These are phyloP conservation scores for Lutjanus argentimaculatus DNA, from an alignment of 2,797 vertebrate genomes.

Conservation along the genomic window DNA sequence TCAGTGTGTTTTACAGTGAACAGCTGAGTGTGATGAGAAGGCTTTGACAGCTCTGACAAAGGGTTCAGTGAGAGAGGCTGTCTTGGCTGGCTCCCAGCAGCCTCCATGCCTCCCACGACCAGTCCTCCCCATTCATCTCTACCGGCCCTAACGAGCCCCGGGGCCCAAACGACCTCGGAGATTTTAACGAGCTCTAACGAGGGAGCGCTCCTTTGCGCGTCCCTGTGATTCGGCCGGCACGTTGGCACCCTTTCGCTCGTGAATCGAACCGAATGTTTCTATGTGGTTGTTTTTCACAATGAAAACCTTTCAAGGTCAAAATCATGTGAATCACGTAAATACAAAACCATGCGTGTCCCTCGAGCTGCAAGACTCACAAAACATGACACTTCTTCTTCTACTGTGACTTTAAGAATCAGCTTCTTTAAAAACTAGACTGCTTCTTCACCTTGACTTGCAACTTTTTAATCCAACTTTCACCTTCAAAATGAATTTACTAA, in stretches of 20 bases:
- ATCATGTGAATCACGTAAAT: background rate
- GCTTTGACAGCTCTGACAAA: slow-evolving; percentile 85
- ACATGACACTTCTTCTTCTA: background rate
- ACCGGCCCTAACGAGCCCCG: slow-evolving; percentile 62
- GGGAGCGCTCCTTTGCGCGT: slow-evolving; percentile 46
- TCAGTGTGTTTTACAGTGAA: slow-evolving; percentile 82
- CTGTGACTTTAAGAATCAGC: background rate
- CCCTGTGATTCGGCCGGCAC: slow-evolving; percentile 24
- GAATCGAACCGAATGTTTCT: background rate
- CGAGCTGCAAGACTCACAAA: background rate
- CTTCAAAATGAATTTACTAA: background rate
- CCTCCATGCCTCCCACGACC: slow-evolving; percentile 56
- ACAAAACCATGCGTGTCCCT: background rate
- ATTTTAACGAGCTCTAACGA: slow-evolving; percentile 73
- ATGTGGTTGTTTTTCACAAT: background rate
- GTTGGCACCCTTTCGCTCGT: slow-evolving; percentile 9
- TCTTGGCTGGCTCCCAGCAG: slow-evolving; percentile 75
- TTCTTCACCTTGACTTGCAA: background rate
- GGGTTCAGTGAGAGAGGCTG: slow-evolving; percentile 73
- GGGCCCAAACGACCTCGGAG: slow-evolving; percentile 47
- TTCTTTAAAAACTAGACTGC: background rate
- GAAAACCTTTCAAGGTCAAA: slow-evolving; percentile 32
- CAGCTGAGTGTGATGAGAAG: slow-evolving; percentile 84
- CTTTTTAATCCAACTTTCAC: background rate
- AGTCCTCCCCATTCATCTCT: slow-evolving; percentile 70